phyloP scores from a whole-genome alignment of 1,140 invertebrate genomes.

The Papilio helenus region DNA sequence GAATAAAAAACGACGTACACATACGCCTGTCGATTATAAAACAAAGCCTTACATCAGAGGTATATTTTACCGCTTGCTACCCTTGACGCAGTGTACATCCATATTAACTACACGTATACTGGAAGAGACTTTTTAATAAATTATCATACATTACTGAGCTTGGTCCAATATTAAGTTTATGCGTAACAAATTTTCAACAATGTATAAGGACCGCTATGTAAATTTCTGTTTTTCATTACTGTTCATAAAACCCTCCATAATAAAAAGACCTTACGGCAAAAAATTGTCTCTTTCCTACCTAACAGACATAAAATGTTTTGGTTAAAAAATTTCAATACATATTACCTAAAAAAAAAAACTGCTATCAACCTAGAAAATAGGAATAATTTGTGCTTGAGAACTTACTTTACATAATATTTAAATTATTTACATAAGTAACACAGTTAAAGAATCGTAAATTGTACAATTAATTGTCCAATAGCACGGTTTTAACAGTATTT shows the following conservation, averaged over 20 bases:
- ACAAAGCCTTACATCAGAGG: conserved; percentile 8
- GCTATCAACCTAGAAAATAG: too few relatives aligned
- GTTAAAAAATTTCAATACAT: neutral
- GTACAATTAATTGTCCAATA: too few relatives aligned
- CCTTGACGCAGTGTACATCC: neutral
- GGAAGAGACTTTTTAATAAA: conserved; percentile 14
- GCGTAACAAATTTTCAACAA: conserved; percentile 17
- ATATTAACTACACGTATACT: conserved; percentile 4
- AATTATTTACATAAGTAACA: too few relatives aligned
- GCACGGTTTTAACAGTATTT: neutral
- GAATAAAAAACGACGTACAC: neutral
- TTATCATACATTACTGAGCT: conserved; percentile 3
- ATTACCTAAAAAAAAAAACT: neutral
- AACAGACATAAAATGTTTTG: neutral
- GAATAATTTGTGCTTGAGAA: too few relatives aligned
- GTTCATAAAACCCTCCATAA: conserved; percentile 16
- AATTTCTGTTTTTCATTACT: conserved; percentile 22
- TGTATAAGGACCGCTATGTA: neutral
- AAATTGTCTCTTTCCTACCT: neutral
- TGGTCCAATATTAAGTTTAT: neutral
- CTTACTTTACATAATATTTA: too few relatives aligned
- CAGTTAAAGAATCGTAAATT: too few relatives aligned
- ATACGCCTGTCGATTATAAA: neutral
- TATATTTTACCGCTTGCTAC: neutral
- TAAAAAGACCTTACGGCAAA: neutral